Percentiles rank a stretch among this genome's conserved stretches.
phyloP scores from a whole-genome alignment of 2,797 vertebrate species.

The Acanthiza pusilla region DNA sequence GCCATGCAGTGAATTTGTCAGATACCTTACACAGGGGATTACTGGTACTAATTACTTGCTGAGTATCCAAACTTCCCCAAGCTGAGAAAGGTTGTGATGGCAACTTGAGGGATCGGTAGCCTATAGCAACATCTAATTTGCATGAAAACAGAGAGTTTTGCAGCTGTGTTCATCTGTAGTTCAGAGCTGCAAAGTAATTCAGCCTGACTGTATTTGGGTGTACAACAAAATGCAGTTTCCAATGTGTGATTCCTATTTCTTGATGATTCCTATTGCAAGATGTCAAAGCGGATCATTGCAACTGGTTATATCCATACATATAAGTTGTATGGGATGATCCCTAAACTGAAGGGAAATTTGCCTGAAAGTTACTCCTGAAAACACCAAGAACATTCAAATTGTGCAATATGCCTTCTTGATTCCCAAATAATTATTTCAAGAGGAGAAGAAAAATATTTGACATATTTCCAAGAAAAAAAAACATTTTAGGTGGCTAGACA shows the following conservation, averaged over 20 bases:
- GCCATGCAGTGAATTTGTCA: not conserved
- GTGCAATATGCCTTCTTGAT: not conserved
- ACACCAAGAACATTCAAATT: not conserved
- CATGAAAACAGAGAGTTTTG: slow-evolving; percentile 11
- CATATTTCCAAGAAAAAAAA: not conserved
- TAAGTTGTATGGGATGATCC: not conserved
- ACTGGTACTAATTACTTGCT: slow-evolving; percentile 1
- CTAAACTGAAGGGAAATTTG: not conserved
- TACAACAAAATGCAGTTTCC: not conserved
- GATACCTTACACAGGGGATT: not conserved
- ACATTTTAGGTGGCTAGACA: not conserved
- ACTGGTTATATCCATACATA: not conserved
- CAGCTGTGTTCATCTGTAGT: not conserved
- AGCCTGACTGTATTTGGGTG: not conserved
- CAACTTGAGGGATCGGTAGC: not conserved
- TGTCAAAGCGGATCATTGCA: not conserved
- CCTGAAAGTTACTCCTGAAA: not conserved
- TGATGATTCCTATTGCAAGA: not conserved
- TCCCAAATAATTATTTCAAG: not conserved
- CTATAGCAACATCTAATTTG: slow-evolving; percentile 17
- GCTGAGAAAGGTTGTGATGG: not conserved
- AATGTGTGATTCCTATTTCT: not conserved
- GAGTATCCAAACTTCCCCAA: not conserved
- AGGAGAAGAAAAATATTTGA: not conserved
- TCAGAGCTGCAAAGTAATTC: not conserved